Base-by-base conservation (phyloP, 2,113 vertebrate species). In the Phoenicopterus ruber region DNA sequence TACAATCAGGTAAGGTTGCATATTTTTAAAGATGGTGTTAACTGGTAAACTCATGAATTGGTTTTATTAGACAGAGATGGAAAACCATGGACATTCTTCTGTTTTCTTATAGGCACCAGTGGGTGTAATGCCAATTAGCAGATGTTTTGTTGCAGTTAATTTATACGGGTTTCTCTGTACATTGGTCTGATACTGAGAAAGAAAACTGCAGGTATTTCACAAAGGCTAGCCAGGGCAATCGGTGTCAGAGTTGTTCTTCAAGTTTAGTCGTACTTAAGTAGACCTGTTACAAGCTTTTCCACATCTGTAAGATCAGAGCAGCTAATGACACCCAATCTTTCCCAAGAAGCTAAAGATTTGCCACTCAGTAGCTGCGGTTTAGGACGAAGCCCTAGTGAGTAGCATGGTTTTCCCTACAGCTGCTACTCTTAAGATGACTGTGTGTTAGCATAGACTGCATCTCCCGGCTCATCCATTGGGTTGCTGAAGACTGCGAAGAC, bases 1-100 rank as follows among this genome's bases (percentile, higher is more conserved):
- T 99, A 99, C 97, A 99, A 99, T 97, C 99, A 99, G 99, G 99
- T 99, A 98, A 57, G 55, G 49, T 50, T 79, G 29, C 28, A 2
- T 86, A 12, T 67, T 88, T 71, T 57, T 29, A 0, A 44, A 63
- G 93, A 44, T 26, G 5, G 49, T 36, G 21, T 58, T 52, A 38
- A 87, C 9, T 57, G 31, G 38, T 87, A 72, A 88, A 86, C 44
- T 78, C 16, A 16, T 9, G 2, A 29, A 80, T 54, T 36, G 3
- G 44, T 52, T 92, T 85, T 62, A 61, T 91, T 54, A 65, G 44
- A 6, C 8, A 65, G 32, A 83, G 42, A 31, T 69, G 42, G 49
- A 65, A 86, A 79, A n/a, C n/a, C 13, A 14, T 13, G 22, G 50
- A 32, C 20, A 25, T 81, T 25, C 19, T 82, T 83, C 42, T 88